Evolutionary conservation across 2,113 vertebrate genomes (phyloP).

Genomic region (Aphyosemion australe): DNA sequence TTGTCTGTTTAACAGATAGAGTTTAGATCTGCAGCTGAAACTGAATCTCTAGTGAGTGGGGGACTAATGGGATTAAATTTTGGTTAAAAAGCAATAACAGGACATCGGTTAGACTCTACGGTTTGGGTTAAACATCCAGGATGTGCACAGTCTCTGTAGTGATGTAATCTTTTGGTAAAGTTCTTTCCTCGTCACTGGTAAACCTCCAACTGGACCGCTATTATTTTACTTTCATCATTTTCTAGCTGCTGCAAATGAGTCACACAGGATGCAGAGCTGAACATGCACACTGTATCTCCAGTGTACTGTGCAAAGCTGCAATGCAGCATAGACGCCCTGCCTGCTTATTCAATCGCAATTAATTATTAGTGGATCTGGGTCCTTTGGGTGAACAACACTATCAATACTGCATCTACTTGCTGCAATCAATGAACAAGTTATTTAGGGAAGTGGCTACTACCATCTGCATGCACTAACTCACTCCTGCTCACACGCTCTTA

Average conservation of each 20-base stretch:
- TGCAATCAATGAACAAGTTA: constrained; percentile 73
- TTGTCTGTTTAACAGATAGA: not conserved
- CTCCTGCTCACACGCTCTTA: constrained; percentile 23
- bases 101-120: too few relatives aligned
- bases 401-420: constrained; percentile 75
- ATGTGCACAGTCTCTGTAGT: not conserved
- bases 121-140: too few relatives aligned
- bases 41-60: not conserved
- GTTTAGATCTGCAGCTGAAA: not conserved
- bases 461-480: constrained; percentile 17
- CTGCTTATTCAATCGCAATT: constrained; percentile 65
- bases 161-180: not conserved
- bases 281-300: constrained; percentile 17
- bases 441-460: constrained; percentile 64
- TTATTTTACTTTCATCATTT: not conserved
- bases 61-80: not conserved
- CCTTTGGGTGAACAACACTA: constrained; percentile 69
- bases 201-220: not conserved
- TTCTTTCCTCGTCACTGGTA: not conserved
- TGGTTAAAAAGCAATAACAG: too few relatives aligned
- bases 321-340: constrained; percentile 62
- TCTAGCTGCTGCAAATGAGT: not conserved
- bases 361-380: constrained; percentile 72
- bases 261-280: not conserved
- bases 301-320: constrained; percentile 54